These are phyloP conservation scores for Psilanteris sp. DNA, from an alignment of 1,140 invertebrate genomes.

Conservation along the genomic window DNA sequence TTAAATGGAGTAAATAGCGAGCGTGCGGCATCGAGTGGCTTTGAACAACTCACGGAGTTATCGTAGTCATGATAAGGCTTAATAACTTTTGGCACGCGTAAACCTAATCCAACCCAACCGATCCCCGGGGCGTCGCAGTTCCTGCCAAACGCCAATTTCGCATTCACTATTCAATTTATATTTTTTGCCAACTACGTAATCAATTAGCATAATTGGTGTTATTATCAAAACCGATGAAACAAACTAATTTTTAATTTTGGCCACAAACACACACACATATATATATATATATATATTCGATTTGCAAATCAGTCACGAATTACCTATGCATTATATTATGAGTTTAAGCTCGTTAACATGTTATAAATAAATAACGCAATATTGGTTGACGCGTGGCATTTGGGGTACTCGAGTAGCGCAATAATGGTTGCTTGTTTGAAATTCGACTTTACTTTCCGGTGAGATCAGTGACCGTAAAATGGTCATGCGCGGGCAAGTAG, in stretches of 20 bases:
- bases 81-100: slow-evolving; percentile 54
- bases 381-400: slow-evolving; percentile 34
- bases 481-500: slow-evolving; percentile 37
- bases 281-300: too few species aligned
- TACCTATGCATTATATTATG: too few species aligned
- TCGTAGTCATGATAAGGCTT: slow-evolving; percentile 46
- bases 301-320: too few species aligned
- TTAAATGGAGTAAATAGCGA: slow-evolving; percentile 16
- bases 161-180: slow-evolving; percentile 10
- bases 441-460: too few species aligned
- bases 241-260: too few species aligned
- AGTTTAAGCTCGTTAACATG: too few species aligned
- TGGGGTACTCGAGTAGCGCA: too few species aligned
- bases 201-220: too few species aligned
- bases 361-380: too few species aligned
- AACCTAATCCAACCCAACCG: slow-evolving; percentile 46
- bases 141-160: slow-evolving; percentile 19
- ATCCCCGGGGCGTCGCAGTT: slow-evolving; percentile 25
- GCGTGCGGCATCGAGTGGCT: slow-evolving; percentile 13
- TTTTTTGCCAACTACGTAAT: slow-evolving; percentile 12
- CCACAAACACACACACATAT: too few species aligned
- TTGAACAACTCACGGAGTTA: slow-evolving; percentile 28
- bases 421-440: too few species aligned
- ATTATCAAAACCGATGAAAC: too few species aligned
- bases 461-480: slow-evolving; percentile 47